Evolutionary conservation across 2,888 invertebrate genomes (phyloP).

Genomic region (Athalia circularis): DNA sequence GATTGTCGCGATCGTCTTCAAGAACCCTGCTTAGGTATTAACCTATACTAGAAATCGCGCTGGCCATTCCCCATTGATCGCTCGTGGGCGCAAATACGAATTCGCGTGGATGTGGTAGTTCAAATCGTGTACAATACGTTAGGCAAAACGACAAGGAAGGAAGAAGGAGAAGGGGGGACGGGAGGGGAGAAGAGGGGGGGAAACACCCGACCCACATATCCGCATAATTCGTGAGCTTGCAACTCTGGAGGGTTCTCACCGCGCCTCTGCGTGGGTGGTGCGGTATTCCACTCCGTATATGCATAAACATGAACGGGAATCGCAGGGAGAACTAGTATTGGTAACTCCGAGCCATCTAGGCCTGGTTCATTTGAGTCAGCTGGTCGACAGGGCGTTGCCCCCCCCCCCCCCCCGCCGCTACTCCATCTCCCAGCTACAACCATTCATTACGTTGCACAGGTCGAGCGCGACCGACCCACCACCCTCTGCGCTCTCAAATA

Average conservation of each 20-base stretch:
- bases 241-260: conserved; percentile 43
- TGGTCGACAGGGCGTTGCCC: conserved; percentile 71
- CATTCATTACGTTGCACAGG: conserved; percentile 69
- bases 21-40: conserved; percentile 6
- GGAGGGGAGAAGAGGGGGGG: no score
- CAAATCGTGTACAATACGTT: not conserved
- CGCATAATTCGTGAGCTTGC: conserved; percentile 32
- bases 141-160: no score
- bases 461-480: conserved; percentile 50
- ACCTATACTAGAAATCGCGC: no score
- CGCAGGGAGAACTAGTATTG: conserved; percentile 41
- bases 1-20: conserved; percentile 12
- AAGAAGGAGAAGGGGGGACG: no score
- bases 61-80: no score
- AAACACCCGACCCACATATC: not conserved
- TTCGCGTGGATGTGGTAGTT: not conserved
- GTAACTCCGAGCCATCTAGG: conserved; percentile 42
- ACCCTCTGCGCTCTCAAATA: conserved; percentile 34
- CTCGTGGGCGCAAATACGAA: not conserved
- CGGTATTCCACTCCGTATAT: conserved; percentile 45
- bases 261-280: conserved; percentile 41
- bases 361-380: conserved; percentile 69
- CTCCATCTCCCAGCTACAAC: conserved; percentile 58
- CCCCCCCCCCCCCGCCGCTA: conserved; percentile 49
- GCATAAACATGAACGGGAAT: conserved; percentile 54